phyloP scores from a whole-genome alignment of 1,140 invertebrate genomes.

The Hermetia illucens region DNA sequence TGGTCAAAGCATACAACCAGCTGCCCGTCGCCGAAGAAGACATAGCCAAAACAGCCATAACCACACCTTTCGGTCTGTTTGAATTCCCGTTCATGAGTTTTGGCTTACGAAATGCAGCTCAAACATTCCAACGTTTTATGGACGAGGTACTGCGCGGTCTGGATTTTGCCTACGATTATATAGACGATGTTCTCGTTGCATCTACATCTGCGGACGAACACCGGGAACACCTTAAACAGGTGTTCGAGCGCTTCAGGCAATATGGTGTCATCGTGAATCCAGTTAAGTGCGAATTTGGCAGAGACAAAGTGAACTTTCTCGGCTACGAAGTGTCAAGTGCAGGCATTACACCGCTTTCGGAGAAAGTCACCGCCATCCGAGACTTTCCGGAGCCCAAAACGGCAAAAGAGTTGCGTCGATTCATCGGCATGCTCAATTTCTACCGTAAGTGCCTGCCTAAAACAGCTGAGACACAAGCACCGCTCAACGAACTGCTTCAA shows the following conservation, averaged over 20 bases:
- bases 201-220: slow-evolving; percentile 17
- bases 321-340: slow-evolving; percentile 11
- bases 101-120: slow-evolving; percentile 15
- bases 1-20: slow-evolving; percentile 34
- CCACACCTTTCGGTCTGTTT: slow-evolving; percentile 19
- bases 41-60: slow-evolving; percentile 27
- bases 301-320: slow-evolving; percentile 6
- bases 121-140: slow-evolving; percentile 11
- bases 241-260: slow-evolving; percentile 13
- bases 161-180: slow-evolving; percentile 25
- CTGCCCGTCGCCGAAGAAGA: slow-evolving; percentile 22
- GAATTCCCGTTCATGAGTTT: slow-evolving; percentile 20
- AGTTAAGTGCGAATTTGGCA: slow-evolving; percentile 14
- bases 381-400: slow-evolving; percentile 11
- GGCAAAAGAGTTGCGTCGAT: slow-evolving; percentile 19
- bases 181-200: slow-evolving; percentile 38
- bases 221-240: slow-evolving; percentile 10
- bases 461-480: slow-evolving; percentile 12
- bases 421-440: slow-evolving; percentile 31
- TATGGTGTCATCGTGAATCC: slow-evolving; percentile 20
- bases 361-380: neutral
- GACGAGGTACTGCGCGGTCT: slow-evolving; percentile 11
- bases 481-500: slow-evolving; percentile 10
- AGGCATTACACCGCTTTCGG: slow-evolving; percentile 14
- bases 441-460: slow-evolving; percentile 18